phyloP scores from a whole-genome alignment of 2,888 invertebrate genomes.

The Thecocarcelia acutangulata region DNA sequence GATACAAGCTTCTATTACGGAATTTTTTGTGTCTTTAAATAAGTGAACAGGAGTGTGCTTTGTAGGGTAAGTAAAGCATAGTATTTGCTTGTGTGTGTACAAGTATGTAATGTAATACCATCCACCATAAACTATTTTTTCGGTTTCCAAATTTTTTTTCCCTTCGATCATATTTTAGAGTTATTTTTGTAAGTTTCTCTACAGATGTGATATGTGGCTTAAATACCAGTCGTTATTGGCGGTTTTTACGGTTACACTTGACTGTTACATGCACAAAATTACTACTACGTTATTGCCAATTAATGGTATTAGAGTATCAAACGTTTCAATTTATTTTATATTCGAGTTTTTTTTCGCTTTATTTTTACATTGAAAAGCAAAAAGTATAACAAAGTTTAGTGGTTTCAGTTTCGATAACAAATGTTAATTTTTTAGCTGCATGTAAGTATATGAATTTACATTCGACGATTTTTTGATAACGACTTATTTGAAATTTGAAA shows the following conservation, averaged over 20 bases:
- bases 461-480: slow-evolving; percentile 4
- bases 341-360: not conserved
- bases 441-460: not conserved
- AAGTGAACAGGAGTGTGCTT: no score
- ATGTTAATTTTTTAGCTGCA: slow-evolving; percentile 7
- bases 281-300: slow-evolving; percentile 64
- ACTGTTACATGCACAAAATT: slow-evolving; percentile 46
- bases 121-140: slow-evolving; percentile 45
- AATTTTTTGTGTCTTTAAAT: no score
- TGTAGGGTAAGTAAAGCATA: no score
- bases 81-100: not conserved
- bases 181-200: slow-evolving; percentile 22
- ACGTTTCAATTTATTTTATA: slow-evolving; percentile 51
- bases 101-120: slow-evolving; percentile 3
- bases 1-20: no score
- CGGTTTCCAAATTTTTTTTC: slow-evolving; percentile 35
- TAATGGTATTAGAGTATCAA: slow-evolving; percentile 56
- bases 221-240: slow-evolving; percentile 58
- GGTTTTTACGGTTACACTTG: slow-evolving; percentile 62
- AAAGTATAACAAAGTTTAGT: slow-evolving; percentile 31
- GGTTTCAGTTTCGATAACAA: slow-evolving; percentile 37
- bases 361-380: not conserved
- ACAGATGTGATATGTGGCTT: slow-evolving; percentile 61
- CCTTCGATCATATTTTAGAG: slow-evolving; percentile 14
- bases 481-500: not conserved